Conservation (phyloP, 2,797 vertebrate species). For the Coregonus suidteri region DNA sequence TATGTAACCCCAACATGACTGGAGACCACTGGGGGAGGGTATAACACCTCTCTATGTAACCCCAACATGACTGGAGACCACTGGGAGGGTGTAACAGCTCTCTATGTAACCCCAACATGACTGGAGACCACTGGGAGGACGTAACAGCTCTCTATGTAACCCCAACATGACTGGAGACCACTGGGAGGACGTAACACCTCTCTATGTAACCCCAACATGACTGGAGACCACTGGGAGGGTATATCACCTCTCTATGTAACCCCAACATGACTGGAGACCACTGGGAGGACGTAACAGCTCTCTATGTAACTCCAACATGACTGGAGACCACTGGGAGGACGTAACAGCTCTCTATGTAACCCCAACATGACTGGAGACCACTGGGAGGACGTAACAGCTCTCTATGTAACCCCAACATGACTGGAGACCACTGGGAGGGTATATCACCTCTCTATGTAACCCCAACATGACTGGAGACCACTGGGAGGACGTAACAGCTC, state of each 20-base stretch:
- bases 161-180: conserved; percentile 54
- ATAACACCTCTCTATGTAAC: too few species aligned
- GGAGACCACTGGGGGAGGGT: conserved; percentile 10
- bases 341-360: conserved; percentile 52
- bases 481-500: too few species aligned
- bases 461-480: too few species aligned
- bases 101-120: background rate
- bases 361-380: conserved; percentile 53
- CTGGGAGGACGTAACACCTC: background rate
- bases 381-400: background rate
- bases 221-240: conserved; percentile 12
- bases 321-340: conserved; percentile 51
- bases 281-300: too few species aligned
- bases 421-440: conserved; percentile 11
- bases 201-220: too few species aligned
- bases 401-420: too few species aligned
- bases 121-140: conserved; percentile 29
- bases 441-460: too few species aligned
- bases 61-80: conserved; percentile 15
- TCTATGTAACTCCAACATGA: too few species aligned
- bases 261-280: too few species aligned
- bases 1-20: background rate
- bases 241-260: too few species aligned
- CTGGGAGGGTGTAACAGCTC: too few species aligned
- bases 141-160: conserved; percentile 52